A percentile compares a stretch with the other conserved stretches of the same genome.
Evolutionary conservation across 2,888 invertebrate species (phyloP).

Genomic region (Lymantria dispar): DNA sequence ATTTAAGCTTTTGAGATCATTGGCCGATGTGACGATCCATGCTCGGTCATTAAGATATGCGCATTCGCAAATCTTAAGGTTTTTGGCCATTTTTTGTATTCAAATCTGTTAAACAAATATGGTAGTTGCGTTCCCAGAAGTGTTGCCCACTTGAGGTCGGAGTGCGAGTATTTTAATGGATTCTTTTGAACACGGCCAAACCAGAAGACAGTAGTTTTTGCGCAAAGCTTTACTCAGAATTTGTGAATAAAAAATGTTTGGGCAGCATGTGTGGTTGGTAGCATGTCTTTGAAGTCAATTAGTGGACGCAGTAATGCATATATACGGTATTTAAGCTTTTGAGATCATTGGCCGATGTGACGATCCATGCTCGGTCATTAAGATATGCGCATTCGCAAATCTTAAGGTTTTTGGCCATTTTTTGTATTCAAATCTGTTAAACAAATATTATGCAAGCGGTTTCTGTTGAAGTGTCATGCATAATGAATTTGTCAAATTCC

Average conservation of each 20-base stretch:
- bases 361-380: slow-evolving; percentile 32
- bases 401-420: slow-evolving; percentile 16
- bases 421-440: slow-evolving; percentile 38
- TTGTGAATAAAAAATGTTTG: slow-evolving; percentile 23
- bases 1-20: slow-evolving; percentile 10
- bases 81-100: slow-evolving; percentile 28
- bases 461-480: slow-evolving; percentile 53
- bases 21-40: slow-evolving; percentile 1
- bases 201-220: slow-evolving; percentile 46
- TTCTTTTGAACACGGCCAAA: slow-evolving; percentile 33
- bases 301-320: background rate
- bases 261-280: slow-evolving; percentile 35
- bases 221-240: slow-evolving; percentile 44
- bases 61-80: slow-evolving; percentile 4
- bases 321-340: slow-evolving; percentile 4
- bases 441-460: slow-evolving; percentile 39
- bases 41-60: slow-evolving; percentile 29
- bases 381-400: background rate
- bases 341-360: slow-evolving; percentile 4
- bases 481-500: slow-evolving; percentile 44
- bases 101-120: slow-evolving; percentile 46
- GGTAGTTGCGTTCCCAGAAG: slow-evolving; percentile 76
- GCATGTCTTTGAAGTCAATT: slow-evolving; percentile 13
- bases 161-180: slow-evolving; percentile 49
- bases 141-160: slow-evolving; percentile 53